Base-by-base conservation (phyloP, 2,888 invertebrate species). In the Emmelina monodactyla region DNA sequence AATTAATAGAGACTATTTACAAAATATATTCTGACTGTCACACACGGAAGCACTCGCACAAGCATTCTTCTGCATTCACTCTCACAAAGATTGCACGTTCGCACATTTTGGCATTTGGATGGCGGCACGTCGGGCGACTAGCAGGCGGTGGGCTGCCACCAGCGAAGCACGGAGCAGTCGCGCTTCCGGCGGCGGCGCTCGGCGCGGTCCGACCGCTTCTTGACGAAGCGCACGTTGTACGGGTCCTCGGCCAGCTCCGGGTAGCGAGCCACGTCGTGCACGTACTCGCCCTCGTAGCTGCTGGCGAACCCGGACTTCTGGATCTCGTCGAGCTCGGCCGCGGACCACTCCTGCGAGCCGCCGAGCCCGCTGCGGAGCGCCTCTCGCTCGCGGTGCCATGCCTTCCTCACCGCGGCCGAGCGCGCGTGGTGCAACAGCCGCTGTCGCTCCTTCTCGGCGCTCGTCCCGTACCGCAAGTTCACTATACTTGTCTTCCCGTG, bases 191-290 rank as follows among this genome's bases (percentile, higher is more conserved):
- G 84, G 42, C 89, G 82, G 42, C 88, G 85, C 62, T 88, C 87
- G 41, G 87, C 83, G 48, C 87, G 83, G 44, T 88, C 87, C 16
- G 83, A 82, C 52, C 89, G 86, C 69, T 90, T 91, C 75, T 92
- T 93, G 28, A 90, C 85, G 63, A 95, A 94, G 57, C 91, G 87
- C 42, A 97, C 88, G 76, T 97, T 97, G 80, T 92, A 94, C 5
- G 95, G 96, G 80, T 97, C 97, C 73, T 97, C 97, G 35, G 96
- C 93, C 34, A 97, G 83, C 64, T 96, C 94, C 0, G 96, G 95
- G 76, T 94, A 96, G 40, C 88, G 81, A 50, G 89, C 87, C 19
- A 94, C 90, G 61, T 94, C 93, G 70, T 95, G 94, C 48, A 92
- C 88, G 76, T 94, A 96, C 58, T 94, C 92, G 39, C 92, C 93